Evolutionary conservation across 2,888 invertebrate genomes (phyloP), one percentile per base, ranked within the genome.

Genomic region (Imbricaverruca yamaguchii): DNA sequence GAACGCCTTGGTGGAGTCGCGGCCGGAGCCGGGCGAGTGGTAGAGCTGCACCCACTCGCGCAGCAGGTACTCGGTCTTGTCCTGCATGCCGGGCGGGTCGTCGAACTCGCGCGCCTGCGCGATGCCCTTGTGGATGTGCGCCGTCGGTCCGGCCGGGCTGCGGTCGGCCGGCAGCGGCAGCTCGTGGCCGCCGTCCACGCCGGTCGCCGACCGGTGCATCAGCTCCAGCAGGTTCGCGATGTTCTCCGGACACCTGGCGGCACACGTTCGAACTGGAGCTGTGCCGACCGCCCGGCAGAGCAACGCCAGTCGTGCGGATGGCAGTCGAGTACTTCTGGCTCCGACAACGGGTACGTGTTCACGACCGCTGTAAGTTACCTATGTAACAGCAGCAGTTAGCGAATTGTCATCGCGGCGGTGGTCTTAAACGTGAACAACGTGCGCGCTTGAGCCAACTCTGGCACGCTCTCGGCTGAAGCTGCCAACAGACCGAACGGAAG

Each of bases 41-140:
- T 95, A 95, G 86, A 97, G 92, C 83, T 91, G 92, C 23, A 98
- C 94, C 99, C 99, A 99, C 86, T 99, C 98, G 53, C 97, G 59
- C 63, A 99, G 90, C 18, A 99, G 89, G 85, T 90, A 94, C 87
- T 99, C 98, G 0, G 97, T 97, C 87, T 97, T 98, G 86, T 97
- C 98, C 85, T 94, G 93, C 77, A 98, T 89, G 53, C 96, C 97
- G 0, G 95, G 95, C 4, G 97, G 97, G 88, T 98, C 98, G 85
- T 94, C 94, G 85, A 93, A 94, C 85, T 96, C 96, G 82, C 94
- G 91, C 61, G 94, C 93, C 90, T 92, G 88, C 84, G 93, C 90
- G 86, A 97, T 94, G 83, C 97, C 97, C 81, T 96, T 93, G 87
- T 97, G 96, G 86, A 97, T 96, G 87, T 96, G 96, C 55, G 94